Percentiles rank a stretch among this genome's conserved stretches.
phyloP scores from a whole-genome alignment of 1,140 invertebrate genomes.

The Drosophila malerkotliana region DNA sequence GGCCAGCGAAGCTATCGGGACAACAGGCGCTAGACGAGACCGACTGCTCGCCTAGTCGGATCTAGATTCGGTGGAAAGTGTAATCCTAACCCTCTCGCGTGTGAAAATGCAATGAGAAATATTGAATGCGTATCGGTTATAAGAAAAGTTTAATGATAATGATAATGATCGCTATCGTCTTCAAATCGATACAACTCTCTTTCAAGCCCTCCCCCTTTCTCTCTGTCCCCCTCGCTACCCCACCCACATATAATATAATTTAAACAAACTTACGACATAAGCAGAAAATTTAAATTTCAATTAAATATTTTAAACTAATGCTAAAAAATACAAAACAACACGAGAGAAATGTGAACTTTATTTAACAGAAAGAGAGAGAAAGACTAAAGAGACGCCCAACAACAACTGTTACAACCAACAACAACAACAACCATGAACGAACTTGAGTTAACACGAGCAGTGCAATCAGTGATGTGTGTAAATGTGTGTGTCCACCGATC shows the following conservation, averaged over 20 bases:
- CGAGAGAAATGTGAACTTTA: constrained; percentile 77
- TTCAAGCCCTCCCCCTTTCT: constrained; percentile 29
- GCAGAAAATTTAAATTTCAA: constrained; percentile 60
- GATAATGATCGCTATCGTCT: constrained; percentile 37
- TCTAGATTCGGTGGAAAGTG: constrained; percentile 61
- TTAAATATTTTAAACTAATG: constrained; percentile 66
- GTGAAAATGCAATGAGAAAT: constrained; percentile 47
- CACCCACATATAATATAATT: constrained; percentile 48
- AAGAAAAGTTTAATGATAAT: constrained; percentile 33
- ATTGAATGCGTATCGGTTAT: constrained; percentile 35
- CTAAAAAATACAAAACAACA: constrained; percentile 65
- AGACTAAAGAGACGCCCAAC: constrained; percentile 64
- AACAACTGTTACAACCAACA: constrained; percentile 55
- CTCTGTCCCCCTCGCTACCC: constrained; percentile 26
- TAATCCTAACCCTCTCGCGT: constrained; percentile 52
- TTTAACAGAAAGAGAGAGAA: constrained; percentile 39
- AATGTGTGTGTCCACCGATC: constrained; percentile 50
- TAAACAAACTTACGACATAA: constrained; percentile 76
- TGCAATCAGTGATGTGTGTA: constrained; percentile 67
- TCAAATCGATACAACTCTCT: constrained; percentile 65
- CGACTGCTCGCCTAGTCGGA: constrained; percentile 5
- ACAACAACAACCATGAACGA: constrained; percentile 59
- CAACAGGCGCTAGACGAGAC: constrained; percentile 55
- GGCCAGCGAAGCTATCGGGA: constrained; percentile 77
- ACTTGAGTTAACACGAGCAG: constrained; percentile 51